Evolutionary conservation across 2,797 vertebrate genomes (phyloP), one percentile per base, ranked within the genome.

Genomic region (Neoniphon sammara): DNA sequence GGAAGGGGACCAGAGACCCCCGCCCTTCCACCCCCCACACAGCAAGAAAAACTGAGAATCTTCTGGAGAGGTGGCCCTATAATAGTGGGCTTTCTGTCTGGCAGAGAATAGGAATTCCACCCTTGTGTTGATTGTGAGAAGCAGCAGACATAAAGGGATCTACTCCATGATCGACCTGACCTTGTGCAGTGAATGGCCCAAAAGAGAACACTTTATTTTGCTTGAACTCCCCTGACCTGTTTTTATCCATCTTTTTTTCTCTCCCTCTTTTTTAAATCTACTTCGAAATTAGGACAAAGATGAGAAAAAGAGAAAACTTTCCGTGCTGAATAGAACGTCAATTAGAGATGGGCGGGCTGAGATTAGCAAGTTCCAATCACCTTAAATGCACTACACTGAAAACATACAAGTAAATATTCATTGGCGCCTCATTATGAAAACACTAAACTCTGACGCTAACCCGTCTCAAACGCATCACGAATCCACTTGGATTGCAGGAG

Each of bases 151-250:
- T 88, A 74, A 82, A 76, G 65, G 56, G 59, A 70, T 62, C 63
- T 70, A 75, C 85, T 77, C 70, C 86, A 80, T 82, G 80, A 73
- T 42, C 85, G 88, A 89, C 86, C 85, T 87, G 89, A 93, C 91
- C 91, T 88, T 82, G 83, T 80, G 30, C 53, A 21, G 4, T 85
- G 80, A 89, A 88, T 74, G 63, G 70, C 49, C 73, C 56, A 70
- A 79, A 81, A 77, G 74, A 86, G 84, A 85, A 66, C 84, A 78
- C 85, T 89, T 86, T 75, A 76, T 72, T 74, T 83, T 47, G 75
- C 74, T 79, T 69, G 2, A 84, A 80, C 71, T 71, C 70, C 59
- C 73, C 63, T 82, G 58, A 78, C 85, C 73, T 75, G 46, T 63
- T 62, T 75, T 44, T 68, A 14, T 20, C 53, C 3, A 20, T 17